Percentiles rank a stretch among this genome's conserved stretches.
Conservation (phyloP, 2,888 invertebrate species). For the Rutpela maculata region DNA sequence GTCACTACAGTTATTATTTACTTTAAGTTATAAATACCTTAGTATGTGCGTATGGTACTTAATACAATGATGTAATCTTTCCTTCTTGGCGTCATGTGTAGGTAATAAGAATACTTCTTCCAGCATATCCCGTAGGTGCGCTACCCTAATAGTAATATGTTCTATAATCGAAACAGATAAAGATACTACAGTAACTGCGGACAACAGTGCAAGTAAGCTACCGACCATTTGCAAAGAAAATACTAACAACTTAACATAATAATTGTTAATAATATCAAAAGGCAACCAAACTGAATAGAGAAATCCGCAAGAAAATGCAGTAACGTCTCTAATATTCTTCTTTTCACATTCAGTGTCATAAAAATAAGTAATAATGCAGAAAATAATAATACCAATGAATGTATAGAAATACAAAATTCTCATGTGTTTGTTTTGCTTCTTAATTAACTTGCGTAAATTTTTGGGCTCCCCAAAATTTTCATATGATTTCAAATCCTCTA, state of each 20-base stretch:
- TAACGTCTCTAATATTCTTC: not conserved
- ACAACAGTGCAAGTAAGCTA: not conserved
- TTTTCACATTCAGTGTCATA: not conserved
- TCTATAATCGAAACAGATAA: not conserved
- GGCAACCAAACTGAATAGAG: not conserved
- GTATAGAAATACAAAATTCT: conserved; percentile 1
- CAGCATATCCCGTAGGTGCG: not conserved
- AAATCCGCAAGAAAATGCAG: not conserved
- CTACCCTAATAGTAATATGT: conserved; percentile 2
- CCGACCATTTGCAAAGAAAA: not conserved
- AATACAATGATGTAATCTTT: not conserved
- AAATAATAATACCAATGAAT: not conserved
- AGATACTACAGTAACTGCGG: not conserved
- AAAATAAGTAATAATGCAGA: not conserved
- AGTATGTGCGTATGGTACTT: conserved; percentile 4
- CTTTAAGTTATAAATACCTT: conserved; percentile 4
- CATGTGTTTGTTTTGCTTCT: conserved; percentile 13
- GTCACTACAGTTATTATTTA: no score
- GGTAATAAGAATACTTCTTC: not conserved
- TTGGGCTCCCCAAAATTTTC: not conserved
- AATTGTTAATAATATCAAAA: not conserved
- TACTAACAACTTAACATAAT: not conserved
- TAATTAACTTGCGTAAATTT: not conserved
- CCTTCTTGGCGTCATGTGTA: not conserved
- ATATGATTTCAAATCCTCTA: not conserved